Base-by-base conservation (phyloP, 2,888 invertebrate species). In the Lycocerus yunnanus region DNA sequence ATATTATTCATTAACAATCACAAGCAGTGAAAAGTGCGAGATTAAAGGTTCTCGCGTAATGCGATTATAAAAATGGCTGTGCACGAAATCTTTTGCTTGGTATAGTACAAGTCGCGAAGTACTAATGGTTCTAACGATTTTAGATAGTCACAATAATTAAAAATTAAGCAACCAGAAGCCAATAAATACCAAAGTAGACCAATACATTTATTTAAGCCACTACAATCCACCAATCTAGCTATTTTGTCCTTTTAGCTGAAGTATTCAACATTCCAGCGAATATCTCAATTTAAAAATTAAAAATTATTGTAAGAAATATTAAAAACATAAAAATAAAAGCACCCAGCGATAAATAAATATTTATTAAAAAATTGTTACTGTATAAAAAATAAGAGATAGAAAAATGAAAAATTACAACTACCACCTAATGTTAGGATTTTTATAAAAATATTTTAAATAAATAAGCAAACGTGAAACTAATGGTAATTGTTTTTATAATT, bases 341-440 rank as follows among this genome's bases (percentile, higher is more conserved):
- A 43, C 43, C 43, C n/a, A 43, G n/a, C n/a, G 43, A 43, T 43
- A 43, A 43, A 43, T 43, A 43, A 43, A 43, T 43, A 43, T 43
- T 43, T 43, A 43, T 43, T 43, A 43, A n/a, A 43, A 43, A 43
- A 43, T 43, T 43, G 43, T 43, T 43, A 43, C 43, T 43, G 13
- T 43, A 43, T 43, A 43, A 43, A 43, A 43, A 43, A n/a, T 43
- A 43, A 43, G n/a, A 43, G 43, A 43, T 61, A 59, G 13, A 66
- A 15, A 67, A 24, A 20, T 14, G 21, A 15, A 27, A 68, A 72
- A 21, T 59, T 18, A 18, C 16, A 67, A 21, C 63, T 58, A 60
- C 15, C 66, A 65, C 69, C 66, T 43, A n/a, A 67, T 13, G 60
- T 68, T 68, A 68, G 66, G 18, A 8, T 65, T 65, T 14, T 65